A percentile compares a stretch with the other conserved stretches of the same genome.
Evolutionary conservation across 2,888 invertebrate species (phyloP).

Genomic region (Cephus runcator): DNA sequence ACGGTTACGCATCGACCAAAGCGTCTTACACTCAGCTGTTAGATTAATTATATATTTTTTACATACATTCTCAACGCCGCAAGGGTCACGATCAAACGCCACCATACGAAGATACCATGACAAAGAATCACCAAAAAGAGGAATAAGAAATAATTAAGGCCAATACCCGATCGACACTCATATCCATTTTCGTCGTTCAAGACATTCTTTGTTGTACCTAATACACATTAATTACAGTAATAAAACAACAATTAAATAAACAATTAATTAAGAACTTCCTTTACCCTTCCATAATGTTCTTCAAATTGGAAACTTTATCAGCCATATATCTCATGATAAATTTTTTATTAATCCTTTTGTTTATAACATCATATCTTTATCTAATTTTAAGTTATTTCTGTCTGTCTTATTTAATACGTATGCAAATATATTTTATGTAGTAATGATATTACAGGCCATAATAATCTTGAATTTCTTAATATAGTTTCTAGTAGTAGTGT

Average conservation of each 20-base stretch:
- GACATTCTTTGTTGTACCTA: background rate
- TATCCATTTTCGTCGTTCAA: background rate
- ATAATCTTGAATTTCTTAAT: background rate
- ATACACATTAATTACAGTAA: background rate
- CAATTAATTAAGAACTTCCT: background rate
- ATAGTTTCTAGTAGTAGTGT: background rate
- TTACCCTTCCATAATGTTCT: background rate
- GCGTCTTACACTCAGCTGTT: constrained; percentile 9
- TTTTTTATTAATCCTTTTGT: background rate
- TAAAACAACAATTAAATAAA: background rate
- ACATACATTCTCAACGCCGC: background rate
- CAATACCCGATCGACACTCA: background rate
- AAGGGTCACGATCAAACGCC: background rate
- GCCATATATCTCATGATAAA: background rate
- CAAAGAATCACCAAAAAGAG: background rate
- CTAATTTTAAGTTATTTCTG: background rate
- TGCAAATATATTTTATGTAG: background rate
- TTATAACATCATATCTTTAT: background rate
- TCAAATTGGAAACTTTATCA: background rate
- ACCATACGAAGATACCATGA: background rate
- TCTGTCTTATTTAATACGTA: background rate
- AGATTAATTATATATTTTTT: constrained; percentile 26
- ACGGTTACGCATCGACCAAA: constrained; percentile 3
- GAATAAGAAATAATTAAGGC: background rate
- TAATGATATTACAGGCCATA: background rate